Evolutionary conservation across 92 coral and sea anemone species (phyloP), one percentile per base, ranked within the genome.

Genomic region (Heliopora coerulea): DNA sequence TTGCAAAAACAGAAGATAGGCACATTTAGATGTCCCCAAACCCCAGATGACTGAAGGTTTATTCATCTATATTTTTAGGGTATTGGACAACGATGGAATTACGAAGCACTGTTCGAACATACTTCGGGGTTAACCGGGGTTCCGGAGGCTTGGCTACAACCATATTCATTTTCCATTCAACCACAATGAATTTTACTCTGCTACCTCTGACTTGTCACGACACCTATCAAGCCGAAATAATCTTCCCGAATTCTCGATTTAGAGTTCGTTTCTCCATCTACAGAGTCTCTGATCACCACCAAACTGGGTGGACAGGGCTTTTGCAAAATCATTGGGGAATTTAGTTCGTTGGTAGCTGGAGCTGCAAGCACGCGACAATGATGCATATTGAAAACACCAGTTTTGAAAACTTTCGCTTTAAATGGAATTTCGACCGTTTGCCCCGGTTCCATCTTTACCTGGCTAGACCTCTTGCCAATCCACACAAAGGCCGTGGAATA

Each of bases 331-430:
- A 92, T 73, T 24, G 23, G 28, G 40, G 52, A 15, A 41, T 49
- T 68, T 13, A 34, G 14, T 10, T 68, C 72, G 33, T 32, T 56
- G 46, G 48, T 17, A 9, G 56, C 70, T 56, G 40, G 34, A 3
- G 35, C 41, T 42, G 96, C 96, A 32, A 87, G 80, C 31, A 92
- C 96, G 27, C 79, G 86, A 35, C 91, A 76, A 79, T 83, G 86
- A 79, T 90, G 89, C 80, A 92, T 54, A 81, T 92, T 84, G 70
- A 83, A 92, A 20, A 92, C 91, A 54, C 97, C 97, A 44, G 96
- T 96, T 21, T 84, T 74, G 39, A 96, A 85, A 56, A 92, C 77
- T 24, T 85, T 78, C 19, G 89, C 96, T 56, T 75, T 78, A 73
- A 92, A 88, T n/a, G 62, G 54, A 37, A 92, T 83, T 29, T 68